phyloP scores from a whole-genome alignment of 2,113 vertebrate genomes.

The Prunella fulvescens region DNA sequence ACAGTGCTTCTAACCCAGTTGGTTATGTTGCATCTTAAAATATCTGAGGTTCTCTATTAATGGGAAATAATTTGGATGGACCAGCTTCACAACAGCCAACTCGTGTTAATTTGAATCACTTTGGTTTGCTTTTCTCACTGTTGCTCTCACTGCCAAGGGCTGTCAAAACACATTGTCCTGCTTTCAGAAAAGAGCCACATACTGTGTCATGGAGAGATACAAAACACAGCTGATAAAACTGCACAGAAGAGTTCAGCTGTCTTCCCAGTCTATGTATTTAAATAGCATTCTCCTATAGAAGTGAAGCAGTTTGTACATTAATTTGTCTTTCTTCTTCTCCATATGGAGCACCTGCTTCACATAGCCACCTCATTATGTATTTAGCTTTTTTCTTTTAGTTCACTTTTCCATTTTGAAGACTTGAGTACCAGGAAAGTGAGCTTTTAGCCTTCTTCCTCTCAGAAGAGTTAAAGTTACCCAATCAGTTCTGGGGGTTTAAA shows the following conservation, averaged over 20 bases:
- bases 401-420: background rate
- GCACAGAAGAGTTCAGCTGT: slow-evolving; percentile 16
- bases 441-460: background rate
- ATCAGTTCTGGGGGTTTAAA: background rate
- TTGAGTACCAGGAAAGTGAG: background rate
- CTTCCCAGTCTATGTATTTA: background rate
- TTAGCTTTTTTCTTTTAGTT: background rate
- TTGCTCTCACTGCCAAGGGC: slow-evolving; percentile 40
- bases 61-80: background rate
- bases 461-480: background rate
- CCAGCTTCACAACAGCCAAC: background rate
- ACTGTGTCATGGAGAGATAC: slow-evolving; percentile 31
- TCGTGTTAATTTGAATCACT: background rate
- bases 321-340: background rate
- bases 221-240: slow-evolving; percentile 46
- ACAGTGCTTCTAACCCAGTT: background rate
- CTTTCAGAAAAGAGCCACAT: slow-evolving; percentile 36
- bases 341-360: background rate
- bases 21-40: background rate
- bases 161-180: slow-evolving; percentile 44
- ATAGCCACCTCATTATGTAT: background rate
- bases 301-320: background rate
- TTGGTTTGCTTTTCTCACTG: slow-evolving; percentile 30
- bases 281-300: background rate
- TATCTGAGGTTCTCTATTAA: background rate